These are phyloP conservation scores for Drosophila macrospina DNA, from an alignment of 2,888 invertebrate species.

Conservation along the genomic window DNA sequence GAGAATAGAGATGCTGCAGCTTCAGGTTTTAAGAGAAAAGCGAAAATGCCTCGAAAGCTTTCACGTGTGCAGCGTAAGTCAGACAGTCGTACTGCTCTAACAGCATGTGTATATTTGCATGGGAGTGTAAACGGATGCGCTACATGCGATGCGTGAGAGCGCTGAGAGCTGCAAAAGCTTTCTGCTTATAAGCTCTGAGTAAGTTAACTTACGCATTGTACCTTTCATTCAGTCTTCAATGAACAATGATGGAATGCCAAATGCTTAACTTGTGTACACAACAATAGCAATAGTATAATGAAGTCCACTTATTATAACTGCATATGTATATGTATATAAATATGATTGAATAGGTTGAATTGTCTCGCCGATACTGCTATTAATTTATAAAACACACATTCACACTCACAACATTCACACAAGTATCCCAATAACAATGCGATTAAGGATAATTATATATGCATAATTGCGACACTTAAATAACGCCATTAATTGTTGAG, in stretches of 20 bases:
- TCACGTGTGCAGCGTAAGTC: slow-evolving; percentile 3
- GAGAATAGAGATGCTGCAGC: slow-evolving; percentile 47
- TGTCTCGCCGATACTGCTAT: not conserved
- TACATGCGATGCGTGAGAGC: slow-evolving; percentile 27
- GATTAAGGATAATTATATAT: slow-evolving; percentile 13
- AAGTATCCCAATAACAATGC: slow-evolving; percentile 25
- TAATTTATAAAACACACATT: slow-evolving; percentile 8
- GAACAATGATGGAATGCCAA: slow-evolving; percentile 27
- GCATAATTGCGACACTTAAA: slow-evolving; percentile 27
- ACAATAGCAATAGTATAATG: not conserved
- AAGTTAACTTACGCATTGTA: not conserved
- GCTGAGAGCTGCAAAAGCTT: slow-evolving; percentile 43
- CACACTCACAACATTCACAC: not conserved
- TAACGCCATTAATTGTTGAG: slow-evolving; percentile 29
- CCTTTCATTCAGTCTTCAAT: slow-evolving; percentile 24
- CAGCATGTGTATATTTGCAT: not conserved
- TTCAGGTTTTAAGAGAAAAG: slow-evolving; percentile 48
- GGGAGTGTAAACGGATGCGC: slow-evolving; percentile 38
- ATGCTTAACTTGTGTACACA: not conserved
- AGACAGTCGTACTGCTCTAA: slow-evolving; percentile 42
- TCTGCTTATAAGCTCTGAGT: slow-evolving; percentile 2
- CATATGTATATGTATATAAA: too few relatives aligned
- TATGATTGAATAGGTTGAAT: too few relatives aligned
- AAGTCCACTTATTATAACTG: slow-evolving; percentile 6
- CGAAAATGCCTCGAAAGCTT: slow-evolving; percentile 33